A percentile compares a stretch with the other conserved stretches of the same genome.
Conservation (phyloP, 2,888 invertebrate genomes). For the Iphiclides podalirius region DNA sequence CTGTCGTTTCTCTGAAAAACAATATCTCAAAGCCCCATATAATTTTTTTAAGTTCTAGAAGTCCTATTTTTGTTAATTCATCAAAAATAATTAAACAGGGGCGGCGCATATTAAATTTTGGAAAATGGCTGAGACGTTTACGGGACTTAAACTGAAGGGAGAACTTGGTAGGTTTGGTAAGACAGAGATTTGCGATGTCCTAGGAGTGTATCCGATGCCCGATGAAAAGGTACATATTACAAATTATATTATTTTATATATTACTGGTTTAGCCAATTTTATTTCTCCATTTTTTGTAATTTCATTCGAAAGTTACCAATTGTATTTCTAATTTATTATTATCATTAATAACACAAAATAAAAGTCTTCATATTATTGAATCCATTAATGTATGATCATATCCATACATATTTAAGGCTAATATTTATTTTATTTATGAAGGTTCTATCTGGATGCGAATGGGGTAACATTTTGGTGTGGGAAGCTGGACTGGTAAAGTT, state of each 20-base stretch:
- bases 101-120: constrained; percentile 92
- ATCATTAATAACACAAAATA: too few relatives aligned
- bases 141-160: constrained; percentile 93
- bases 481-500: constrained; percentile 93
- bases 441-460: constrained; percentile 92
- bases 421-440: too few relatives aligned
- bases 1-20: too few relatives aligned
- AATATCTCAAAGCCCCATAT: too few relatives aligned
- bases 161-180: constrained; percentile 94
- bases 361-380: too few relatives aligned
- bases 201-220: constrained; percentile 90
- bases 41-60: too few relatives aligned
- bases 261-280: neutral
- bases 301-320: too few relatives aligned
- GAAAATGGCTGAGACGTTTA: constrained; percentile 95
- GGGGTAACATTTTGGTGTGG: constrained; percentile 96
- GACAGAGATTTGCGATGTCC: constrained; percentile 94
- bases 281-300: neutral
- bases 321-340: too few relatives aligned
- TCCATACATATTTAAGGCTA: too few relatives aligned
- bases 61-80: too few relatives aligned
- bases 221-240: constrained; percentile 86
- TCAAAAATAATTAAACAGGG: too few relatives aligned
- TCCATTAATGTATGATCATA: too few relatives aligned
- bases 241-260: neutral